Evolutionary conservation across 1,140 invertebrate species (phyloP).

Genomic region (Drosophila nannoptera): DNA sequence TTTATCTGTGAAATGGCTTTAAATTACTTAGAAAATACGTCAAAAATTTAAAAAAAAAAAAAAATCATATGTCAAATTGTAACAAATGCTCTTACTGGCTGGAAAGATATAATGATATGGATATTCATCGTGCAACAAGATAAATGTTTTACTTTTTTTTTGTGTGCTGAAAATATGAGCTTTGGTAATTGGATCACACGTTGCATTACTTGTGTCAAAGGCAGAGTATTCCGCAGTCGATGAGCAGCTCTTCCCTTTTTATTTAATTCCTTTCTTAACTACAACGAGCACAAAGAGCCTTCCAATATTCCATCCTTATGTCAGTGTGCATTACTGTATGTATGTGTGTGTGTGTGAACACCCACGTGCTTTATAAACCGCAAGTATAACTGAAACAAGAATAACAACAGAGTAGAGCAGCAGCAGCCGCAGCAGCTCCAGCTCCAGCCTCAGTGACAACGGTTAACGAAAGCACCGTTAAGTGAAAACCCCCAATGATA

Average conservation of each 20-base stretch:
- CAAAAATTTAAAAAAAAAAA: no score
- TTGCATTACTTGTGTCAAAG: neutral
- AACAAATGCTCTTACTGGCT: no score
- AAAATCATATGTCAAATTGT: no score
- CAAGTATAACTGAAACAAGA: conserved; percentile 2
- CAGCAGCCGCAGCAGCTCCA: conserved; percentile 26
- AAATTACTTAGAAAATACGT: no score
- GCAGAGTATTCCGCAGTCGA: neutral
- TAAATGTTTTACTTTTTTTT: no score
- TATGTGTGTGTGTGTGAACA: conserved; percentile 12
- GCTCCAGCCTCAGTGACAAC: conserved; percentile 20
- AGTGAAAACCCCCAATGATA: conserved; percentile 19
- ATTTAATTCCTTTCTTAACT: conserved; percentile 17
- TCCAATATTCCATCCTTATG: conserved; percentile 2
- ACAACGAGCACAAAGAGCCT: neutral
- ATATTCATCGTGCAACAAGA: no score
- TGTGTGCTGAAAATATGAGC: no score
- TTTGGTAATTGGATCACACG: no score
- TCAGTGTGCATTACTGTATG: neutral
- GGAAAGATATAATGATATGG: no score
- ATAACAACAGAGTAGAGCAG: no score
- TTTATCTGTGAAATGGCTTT: no score
- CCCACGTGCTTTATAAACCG: conserved; percentile 22
- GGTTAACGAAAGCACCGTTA: conserved; percentile 19
- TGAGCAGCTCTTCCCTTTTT: neutral